Percentiles rank a stretch among this genome's conserved stretches.
phyloP scores from a whole-genome alignment of 2,888 invertebrate genomes.

The Polymixis lichenea region DNA sequence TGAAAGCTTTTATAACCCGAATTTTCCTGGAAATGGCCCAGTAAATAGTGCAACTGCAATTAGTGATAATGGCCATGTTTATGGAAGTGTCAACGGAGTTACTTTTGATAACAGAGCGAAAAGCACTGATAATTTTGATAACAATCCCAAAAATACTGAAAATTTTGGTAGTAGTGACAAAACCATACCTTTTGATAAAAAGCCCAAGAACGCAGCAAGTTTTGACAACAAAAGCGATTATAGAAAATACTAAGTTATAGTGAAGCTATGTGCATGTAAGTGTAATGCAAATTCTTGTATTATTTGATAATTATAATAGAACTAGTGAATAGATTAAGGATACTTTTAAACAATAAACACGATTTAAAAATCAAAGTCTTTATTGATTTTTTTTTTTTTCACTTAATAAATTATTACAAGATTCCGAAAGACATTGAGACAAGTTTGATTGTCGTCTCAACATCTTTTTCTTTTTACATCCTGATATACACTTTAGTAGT shows the following conservation, averaged over 20 bases:
- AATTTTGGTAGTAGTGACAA: conserved; percentile 35
- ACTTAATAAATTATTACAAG: conserved; percentile 36
- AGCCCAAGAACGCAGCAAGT: conserved; percentile 9
- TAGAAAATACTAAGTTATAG: background rate
- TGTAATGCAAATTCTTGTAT: background rate
- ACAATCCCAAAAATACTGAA: conserved; percentile 28
- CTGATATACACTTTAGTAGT: conserved; percentile 70
- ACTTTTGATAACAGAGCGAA: conserved; percentile 73
- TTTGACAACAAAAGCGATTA: conserved; percentile 8
- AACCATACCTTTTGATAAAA: conserved; percentile 40
- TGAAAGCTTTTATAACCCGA: conserved; percentile 75
- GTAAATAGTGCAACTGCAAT: conserved; percentile 72
- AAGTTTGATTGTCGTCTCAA: conserved; percentile 83
- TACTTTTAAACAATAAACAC: conserved; percentile 52
- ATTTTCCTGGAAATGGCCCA: conserved; percentile 69
- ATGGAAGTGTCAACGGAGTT: conserved; percentile 76
- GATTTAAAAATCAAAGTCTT: conserved; percentile 66
- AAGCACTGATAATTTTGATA: conserved; percentile 36
- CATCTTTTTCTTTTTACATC: conserved; percentile 75
- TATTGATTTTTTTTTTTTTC: conserved; percentile 69
- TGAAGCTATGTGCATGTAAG: background rate
- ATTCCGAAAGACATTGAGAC: conserved; percentile 77
- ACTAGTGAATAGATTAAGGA: conserved; percentile 21
- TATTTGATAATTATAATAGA: conserved; percentile 5
- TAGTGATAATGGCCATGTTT: conserved; percentile 79